These are phyloP conservation scores for Agrochola lota DNA, from an alignment of 2,888 invertebrate species.

Conservation along the genomic window DNA sequence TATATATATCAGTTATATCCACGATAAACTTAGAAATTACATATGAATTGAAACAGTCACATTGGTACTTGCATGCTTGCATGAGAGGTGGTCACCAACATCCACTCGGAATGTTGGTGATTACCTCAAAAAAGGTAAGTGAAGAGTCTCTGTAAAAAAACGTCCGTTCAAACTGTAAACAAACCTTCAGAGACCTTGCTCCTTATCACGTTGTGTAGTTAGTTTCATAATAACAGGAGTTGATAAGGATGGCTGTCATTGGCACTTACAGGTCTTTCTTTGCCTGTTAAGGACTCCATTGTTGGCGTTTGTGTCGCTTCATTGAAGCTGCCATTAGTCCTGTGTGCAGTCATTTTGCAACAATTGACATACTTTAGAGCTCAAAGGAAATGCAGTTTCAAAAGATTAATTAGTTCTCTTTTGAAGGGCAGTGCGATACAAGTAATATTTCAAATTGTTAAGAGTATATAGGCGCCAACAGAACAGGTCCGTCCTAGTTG, in stretches of 20 bases:
- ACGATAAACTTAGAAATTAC: neutral
- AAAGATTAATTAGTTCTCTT: constrained; percentile 6
- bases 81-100: neutral
- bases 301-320: constrained; percentile 16
- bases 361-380: constrained; percentile 31
- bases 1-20: neutral
- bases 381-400: constrained; percentile 30
- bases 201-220: neutral
- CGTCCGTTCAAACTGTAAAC: neutral
- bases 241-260: constrained; percentile 41
- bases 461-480: neutral
- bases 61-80: neutral
- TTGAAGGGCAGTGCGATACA: neutral
- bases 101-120: neutral
- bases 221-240: constrained; percentile 10
- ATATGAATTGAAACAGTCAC: neutral
- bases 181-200: constrained; percentile 13
- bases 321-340: constrained; percentile 31
- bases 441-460: neutral
- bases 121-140: neutral
- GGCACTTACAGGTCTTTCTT: constrained; percentile 48
- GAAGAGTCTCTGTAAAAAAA: neutral
- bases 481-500: neutral
- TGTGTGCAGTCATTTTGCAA: constrained; percentile 40
- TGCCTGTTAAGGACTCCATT: constrained; percentile 48